These are phyloP conservation scores for Spondyliosoma cantharus DNA, from an alignment of 2,797 vertebrate genomes.

Conservation along the genomic window DNA sequence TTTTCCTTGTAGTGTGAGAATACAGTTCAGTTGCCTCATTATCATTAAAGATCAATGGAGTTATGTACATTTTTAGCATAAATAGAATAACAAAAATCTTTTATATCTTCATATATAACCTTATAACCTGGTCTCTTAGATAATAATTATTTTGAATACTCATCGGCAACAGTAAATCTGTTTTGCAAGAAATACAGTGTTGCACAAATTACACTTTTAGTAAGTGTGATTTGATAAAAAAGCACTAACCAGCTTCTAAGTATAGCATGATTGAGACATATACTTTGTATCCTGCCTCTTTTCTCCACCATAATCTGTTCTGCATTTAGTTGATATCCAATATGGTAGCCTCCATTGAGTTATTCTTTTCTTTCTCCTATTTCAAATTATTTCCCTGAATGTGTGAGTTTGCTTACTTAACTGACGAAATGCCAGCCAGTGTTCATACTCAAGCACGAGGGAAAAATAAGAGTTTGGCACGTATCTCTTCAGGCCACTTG, in stretches of 20 bases:
- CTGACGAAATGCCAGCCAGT: slow-evolving; percentile 32
- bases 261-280: neutral
- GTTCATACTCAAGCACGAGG: slow-evolving; percentile 9
- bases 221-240: neutral
- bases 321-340: slow-evolving; percentile 20
- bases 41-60: slow-evolving; percentile 6
- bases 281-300: neutral
- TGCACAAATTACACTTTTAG: no score
- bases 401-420: slow-evolving; percentile 16
- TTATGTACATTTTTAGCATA: neutral
- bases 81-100: neutral
- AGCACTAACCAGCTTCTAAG: neutral
- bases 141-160: neutral
- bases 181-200: neutral
- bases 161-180: neutral
- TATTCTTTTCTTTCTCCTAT: slow-evolving; percentile 10
- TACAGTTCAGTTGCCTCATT: neutral
- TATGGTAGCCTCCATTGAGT: neutral
- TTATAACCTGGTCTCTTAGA: neutral
- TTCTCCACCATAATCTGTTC: neutral
- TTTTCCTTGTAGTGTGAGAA: slow-evolving; percentile 23
- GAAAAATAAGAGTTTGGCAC: slow-evolving; percentile 60
- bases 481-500: slow-evolving; percentile 64
- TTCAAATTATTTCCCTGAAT: slow-evolving; percentile 14
- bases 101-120: neutral